Base-by-base conservation (phyloP, 1,140 invertebrate genomes). In the Drosophila orosa region DNA sequence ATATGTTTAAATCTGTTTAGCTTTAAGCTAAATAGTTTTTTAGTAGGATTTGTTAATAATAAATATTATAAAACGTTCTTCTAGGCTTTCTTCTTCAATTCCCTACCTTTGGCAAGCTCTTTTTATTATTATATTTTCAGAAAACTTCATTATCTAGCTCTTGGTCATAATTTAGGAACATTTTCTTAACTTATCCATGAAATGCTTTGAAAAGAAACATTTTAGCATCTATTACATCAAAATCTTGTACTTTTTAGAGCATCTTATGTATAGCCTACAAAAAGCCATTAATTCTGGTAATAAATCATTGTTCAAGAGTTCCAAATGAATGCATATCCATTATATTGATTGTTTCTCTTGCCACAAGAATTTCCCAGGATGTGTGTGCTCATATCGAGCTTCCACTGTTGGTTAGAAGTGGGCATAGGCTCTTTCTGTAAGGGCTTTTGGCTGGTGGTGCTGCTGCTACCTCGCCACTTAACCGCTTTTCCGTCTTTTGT, bases 401-500 rank as follows among this genome's bases (percentile, higher is more conserved):
- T 27, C 12, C 12, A 33, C 31, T 47, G 42, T 71, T 19, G 35
- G 27, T 8, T 45, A 80, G 68, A 80, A 73, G 77, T 69, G 73
- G 81, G 77, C 68, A 57, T 61, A 60, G 63, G 56, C 63, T 77
- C 57, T 78, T 66, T 57, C 35, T 39, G 52, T 66, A 52, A 76
- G 78, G 78, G 66, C 74, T 77, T 77, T 71, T 72, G 85, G 60
- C 48, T 63, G 56, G 68, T 71, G 67, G 40, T 65, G 63, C 65
- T 72, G 74, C 79, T 75, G 58, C 65, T 62, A 60, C 66, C 66
- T 67, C 57, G 76, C 74, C 84, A 89, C 84, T 89, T 89, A 89
- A 89, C 84, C 85, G 84, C 84, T 68, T 84, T 71, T 89, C 84
- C 77, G 77, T 68, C 80, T 89, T 78, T 89, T 87, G 79, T 87